Evolutionary conservation across 1,140 invertebrate species (phyloP).

Genomic region (Musca vetustissima): DNA sequence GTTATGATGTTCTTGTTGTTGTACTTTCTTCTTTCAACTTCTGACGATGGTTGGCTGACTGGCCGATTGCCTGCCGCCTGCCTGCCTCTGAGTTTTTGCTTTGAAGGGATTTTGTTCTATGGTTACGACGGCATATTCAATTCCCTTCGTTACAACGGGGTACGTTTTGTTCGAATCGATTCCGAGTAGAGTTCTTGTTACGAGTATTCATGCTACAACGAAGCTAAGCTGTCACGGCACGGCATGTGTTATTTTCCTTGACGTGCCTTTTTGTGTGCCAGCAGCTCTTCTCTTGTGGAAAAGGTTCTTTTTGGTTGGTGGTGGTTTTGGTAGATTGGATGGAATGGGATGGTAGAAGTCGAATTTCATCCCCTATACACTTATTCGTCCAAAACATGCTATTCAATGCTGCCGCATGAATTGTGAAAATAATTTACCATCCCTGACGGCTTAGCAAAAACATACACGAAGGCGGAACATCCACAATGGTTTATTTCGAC

Average conservation of each 20-base stretch:
- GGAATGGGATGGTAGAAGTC: slow-evolving; percentile 1
- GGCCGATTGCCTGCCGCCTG: too few species aligned
- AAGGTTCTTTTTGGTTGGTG: slow-evolving; percentile 2
- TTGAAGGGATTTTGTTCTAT: slow-evolving; percentile 10
- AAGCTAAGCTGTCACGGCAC: slow-evolving; percentile 10
- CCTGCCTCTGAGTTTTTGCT: neutral
- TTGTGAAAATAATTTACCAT: too few species aligned
- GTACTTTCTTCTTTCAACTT: neutral
- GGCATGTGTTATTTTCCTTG: slow-evolving; percentile 21
- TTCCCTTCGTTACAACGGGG: slow-evolving; percentile 1
- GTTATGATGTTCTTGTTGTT: neutral
- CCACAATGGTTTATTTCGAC: too few species aligned
- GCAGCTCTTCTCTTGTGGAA: neutral
- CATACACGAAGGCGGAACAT: too few species aligned
- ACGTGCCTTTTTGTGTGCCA: slow-evolving; percentile 15
- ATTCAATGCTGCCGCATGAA: too few species aligned
- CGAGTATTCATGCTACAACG: neutral
- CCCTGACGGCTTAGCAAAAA: too few species aligned
- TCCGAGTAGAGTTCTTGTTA: slow-evolving; percentile 9
- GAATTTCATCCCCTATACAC: slow-evolving; percentile 15
- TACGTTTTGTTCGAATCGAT: slow-evolving; percentile 7
- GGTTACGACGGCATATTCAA: neutral
- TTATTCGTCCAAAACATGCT: neutral
- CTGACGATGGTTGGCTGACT: neutral
- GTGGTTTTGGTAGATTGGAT: neutral